Evolutionary conservation across 2,888 invertebrate genomes (phyloP).

Genomic region (Drosophila tanythrix): DNA sequence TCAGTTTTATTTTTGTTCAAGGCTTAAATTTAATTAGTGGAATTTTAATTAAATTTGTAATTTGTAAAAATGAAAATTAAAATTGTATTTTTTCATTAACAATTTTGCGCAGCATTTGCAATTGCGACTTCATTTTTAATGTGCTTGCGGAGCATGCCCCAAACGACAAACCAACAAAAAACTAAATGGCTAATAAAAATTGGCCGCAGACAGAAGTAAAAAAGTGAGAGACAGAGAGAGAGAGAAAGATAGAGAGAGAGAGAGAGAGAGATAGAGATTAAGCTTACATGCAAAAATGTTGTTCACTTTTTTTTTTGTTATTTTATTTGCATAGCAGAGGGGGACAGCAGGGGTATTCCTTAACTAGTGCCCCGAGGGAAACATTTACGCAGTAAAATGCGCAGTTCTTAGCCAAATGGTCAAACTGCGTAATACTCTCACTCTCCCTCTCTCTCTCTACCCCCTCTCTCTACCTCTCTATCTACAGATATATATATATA

Average conservation of each 20-base stretch:
- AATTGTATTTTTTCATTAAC: not conserved
- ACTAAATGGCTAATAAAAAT: conserved; percentile 50
- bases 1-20: not conserved
- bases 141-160: conserved; percentile 15
- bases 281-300: conserved; percentile 9
- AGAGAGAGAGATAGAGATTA: not conserved
- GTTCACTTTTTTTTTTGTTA: conserved; percentile 5
- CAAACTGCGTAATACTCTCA: conserved; percentile 44
- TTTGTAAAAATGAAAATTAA: too few species aligned
- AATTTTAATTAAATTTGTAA: too few species aligned
- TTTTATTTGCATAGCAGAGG: not conserved
- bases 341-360: not conserved
- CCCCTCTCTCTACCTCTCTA: not conserved
- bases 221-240: not conserved
- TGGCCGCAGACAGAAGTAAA: conserved; percentile 1
- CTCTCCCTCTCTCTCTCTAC: not conserved
- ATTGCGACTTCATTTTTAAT: conserved; percentile 37
- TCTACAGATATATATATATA: not conserved
- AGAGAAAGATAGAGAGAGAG: not conserved
- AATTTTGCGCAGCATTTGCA: conserved; percentile 17
- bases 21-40: not conserved
- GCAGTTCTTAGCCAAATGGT: conserved; percentile 23
- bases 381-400: conserved; percentile 34
- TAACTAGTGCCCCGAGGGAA: conserved; percentile 38
- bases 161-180: conserved; percentile 9